A percentile compares a stretch with the other conserved stretches of the same genome.
These are phyloP conservation scores for Plagodis pulveraria DNA, from an alignment of 2,888 invertebrate species.

Conservation along the genomic window DNA sequence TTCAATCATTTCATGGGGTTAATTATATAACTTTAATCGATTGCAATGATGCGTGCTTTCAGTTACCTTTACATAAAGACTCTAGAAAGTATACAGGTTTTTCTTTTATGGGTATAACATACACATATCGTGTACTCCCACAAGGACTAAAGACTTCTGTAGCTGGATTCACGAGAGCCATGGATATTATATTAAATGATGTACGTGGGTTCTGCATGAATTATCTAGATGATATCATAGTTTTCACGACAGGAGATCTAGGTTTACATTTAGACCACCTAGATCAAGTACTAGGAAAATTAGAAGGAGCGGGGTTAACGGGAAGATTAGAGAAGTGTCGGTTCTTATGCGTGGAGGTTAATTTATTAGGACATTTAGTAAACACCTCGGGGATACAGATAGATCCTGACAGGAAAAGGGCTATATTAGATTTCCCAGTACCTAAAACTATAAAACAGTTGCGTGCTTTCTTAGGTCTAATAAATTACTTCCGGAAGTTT, in stretches of 20 bases:
- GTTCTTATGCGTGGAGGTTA: not conserved
- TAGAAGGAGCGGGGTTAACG: not conserved
- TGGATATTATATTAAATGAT: constrained; percentile 1
- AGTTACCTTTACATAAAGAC: not conserved
- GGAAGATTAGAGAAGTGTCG: constrained; percentile 4
- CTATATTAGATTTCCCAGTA: constrained; percentile 4
- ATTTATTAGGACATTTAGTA: constrained; percentile 3
- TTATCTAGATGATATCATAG: not conserved
- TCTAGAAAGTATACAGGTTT: not conserved
- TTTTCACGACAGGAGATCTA: not conserved
- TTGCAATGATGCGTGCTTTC: constrained; percentile 8
- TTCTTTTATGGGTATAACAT: not conserved
- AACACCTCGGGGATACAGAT: not conserved
- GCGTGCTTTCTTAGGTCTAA: constrained; percentile 3
- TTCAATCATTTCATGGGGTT: constrained; percentile 14
- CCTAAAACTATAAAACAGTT: constrained; percentile 6
- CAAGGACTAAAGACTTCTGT: not conserved
- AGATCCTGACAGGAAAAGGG: not conserved
- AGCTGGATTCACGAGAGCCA: not conserved
- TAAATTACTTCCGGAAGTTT: constrained; percentile 3
- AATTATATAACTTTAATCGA: too few relatives aligned
- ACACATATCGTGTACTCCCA: not conserved
- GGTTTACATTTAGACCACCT: not conserved
- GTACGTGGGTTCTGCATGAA: constrained; percentile 2
- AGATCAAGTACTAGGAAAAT: constrained; percentile 1